Evolutionary conservation across 2,888 invertebrate species (phyloP), one percentile per base, ranked within the genome.

Genomic region (Harpalus rufipes): DNA sequence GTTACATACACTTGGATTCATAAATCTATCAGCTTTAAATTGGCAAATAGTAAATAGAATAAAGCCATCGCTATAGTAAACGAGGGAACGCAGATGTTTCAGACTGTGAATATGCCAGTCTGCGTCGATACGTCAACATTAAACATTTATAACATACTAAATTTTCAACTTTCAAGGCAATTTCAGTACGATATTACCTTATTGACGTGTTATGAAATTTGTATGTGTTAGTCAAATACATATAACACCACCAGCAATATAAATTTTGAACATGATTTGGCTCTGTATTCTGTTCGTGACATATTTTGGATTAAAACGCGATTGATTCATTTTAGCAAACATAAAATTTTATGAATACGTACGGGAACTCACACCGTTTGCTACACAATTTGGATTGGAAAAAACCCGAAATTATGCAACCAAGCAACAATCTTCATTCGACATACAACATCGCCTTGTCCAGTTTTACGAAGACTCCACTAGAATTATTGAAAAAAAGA

Each of bases 61-160:
- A 74, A 74, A 74, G 18, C 72, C 41, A 74, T 74, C 72, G 16
- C n/a, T n/a, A 41, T 74, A 72, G 8, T 74, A 18, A 74, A 74
- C 44, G 32, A 44, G 72, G 18, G 32, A 39, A 14, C 68, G 68
- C 68, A 68, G 72, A 74, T 74, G 44, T 41, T 10, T 74, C 39
- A 10, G 10, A 0, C 25, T 25, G 39, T 68, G 32, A 1, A 7
- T 39, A 68, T 68, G 18, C 25, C 63, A 63, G 63, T 5, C 25
- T 12, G 59, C 16, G 1, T 16, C 18, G 7, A 63, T 63, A 63
- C 21, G 10, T 61, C 21, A 61, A 61, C 61, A 61, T 51, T 51
- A 51, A 51, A 51, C 44, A 51, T 51, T 51, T 51, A 51, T 10
- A 51, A 51, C 44, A 51, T 12, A 51, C 44, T 51, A 51, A 51